These are phyloP conservation scores for Tautogolabrus adspersus DNA, from an alignment of 2,113 vertebrate genomes.

Conservation along the genomic window DNA sequence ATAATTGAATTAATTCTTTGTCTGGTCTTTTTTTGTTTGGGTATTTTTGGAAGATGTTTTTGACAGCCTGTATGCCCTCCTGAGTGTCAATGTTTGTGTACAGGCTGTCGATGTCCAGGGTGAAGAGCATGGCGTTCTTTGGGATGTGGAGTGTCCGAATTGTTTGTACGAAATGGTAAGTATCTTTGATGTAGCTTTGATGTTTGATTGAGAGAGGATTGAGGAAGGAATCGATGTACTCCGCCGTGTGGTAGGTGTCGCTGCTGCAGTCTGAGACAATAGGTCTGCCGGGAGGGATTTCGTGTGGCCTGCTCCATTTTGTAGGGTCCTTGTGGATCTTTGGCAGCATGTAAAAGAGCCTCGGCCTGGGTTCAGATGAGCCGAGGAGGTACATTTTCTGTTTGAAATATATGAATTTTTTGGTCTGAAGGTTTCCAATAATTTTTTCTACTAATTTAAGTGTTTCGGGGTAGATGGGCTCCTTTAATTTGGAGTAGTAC, in stretches of 20 bases:
- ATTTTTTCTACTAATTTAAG: not conserved
- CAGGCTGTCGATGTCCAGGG: not conserved
- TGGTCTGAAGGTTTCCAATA: not conserved
- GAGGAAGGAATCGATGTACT: not conserved
- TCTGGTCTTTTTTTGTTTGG: not conserved
- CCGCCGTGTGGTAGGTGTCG: not conserved
- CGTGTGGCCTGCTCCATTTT: not conserved
- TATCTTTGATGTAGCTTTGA: not conserved
- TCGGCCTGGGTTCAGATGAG: not conserved
- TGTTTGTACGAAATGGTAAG: not conserved
- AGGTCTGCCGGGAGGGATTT: not conserved
- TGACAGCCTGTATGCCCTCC: not conserved
- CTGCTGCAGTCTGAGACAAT: not conserved
- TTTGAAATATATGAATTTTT: not conserved
- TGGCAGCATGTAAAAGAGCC: not conserved
- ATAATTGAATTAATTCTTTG: not conserved
- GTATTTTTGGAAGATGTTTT: not conserved
- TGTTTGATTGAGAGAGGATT: not conserved
- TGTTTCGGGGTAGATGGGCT: not conserved
- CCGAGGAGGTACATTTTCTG: not conserved
- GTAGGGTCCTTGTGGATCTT: not conserved
- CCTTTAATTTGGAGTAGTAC: not conserved
- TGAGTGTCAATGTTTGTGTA: not conserved
- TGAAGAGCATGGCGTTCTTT: not conserved
- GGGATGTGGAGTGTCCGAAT: not conserved